These are phyloP conservation scores for Eudemis profundana DNA, from an alignment of 2,888 invertebrate genomes.

Conservation along the genomic window DNA sequence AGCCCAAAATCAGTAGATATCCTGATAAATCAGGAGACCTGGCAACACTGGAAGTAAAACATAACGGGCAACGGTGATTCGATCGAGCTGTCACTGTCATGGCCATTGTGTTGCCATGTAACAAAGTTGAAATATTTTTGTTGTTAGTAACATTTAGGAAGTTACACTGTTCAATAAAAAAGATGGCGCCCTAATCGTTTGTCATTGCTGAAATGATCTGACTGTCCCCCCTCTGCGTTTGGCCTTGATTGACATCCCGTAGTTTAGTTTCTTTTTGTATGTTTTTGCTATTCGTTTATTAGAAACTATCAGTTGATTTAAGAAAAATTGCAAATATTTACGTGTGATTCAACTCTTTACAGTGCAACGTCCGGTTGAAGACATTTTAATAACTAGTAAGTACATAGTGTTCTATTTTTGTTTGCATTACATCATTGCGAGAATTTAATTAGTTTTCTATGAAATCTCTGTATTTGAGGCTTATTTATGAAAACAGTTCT, in stretches of 20 bases:
- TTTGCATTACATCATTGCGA: slow-evolving; percentile 70
- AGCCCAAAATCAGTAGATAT: too few species aligned
- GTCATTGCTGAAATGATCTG: too few species aligned
- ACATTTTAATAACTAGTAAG: slow-evolving; percentile 21
- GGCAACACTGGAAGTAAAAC: too few species aligned
- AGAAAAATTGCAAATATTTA: not conserved
- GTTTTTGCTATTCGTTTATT: not conserved
- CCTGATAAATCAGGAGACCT: too few species aligned
- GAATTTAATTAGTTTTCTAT: slow-evolving; percentile 33
- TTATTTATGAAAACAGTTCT: slow-evolving; percentile 54
- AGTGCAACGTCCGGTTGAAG: not conserved
- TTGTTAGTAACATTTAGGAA: too few species aligned
- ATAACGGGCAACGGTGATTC: too few species aligned
- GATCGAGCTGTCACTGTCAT: too few species aligned
- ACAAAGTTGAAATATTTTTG: too few species aligned
- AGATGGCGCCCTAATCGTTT: too few species aligned
- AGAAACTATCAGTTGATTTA: not conserved
- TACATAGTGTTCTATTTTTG: slow-evolving; percentile 61
- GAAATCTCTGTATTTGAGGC: slow-evolving; percentile 33
- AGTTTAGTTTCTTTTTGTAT: not conserved
- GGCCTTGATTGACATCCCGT: not conserved
- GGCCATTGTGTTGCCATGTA: too few species aligned
- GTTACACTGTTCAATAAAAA: too few species aligned
- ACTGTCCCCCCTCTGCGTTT: too few species aligned
- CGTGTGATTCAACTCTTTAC: not conserved